These are phyloP conservation scores for Bradypodion pumilum DNA, from an alignment of 2,797 vertebrate species.

Conservation along the genomic window DNA sequence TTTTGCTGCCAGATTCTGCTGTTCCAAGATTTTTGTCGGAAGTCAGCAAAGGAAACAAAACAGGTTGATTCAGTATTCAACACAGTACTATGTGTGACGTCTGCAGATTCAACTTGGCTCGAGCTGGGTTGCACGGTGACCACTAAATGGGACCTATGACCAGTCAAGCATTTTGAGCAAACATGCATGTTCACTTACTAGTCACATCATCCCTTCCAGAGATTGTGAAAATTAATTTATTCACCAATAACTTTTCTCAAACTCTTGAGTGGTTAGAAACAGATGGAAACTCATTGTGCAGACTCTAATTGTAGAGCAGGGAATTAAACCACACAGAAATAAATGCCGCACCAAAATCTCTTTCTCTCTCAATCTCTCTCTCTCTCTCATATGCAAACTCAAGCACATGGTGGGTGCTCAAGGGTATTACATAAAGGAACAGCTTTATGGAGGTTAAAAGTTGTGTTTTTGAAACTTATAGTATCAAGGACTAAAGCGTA, in stretches of 20 bases:
- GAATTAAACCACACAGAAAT: not conserved
- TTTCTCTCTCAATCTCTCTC: too few relatives aligned
- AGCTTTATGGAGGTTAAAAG: too few relatives aligned
- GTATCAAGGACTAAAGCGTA: too few relatives aligned
- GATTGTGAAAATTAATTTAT: not conserved
- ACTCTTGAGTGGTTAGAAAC: constrained; percentile 21
- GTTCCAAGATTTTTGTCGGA: constrained; percentile 36
- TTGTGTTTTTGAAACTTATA: too few relatives aligned
- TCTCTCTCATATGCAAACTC: not conserved
- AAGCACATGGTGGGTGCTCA: too few relatives aligned
- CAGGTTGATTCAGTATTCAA: constrained; percentile 53
- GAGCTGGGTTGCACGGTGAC: constrained; percentile 45
- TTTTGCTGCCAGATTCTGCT: constrained; percentile 42
- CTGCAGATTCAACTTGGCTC: constrained; percentile 24
- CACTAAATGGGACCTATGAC: not conserved
- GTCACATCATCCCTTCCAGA: not conserved
- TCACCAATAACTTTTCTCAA: not conserved
- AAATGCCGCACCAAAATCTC: not conserved
- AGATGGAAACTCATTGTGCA: constrained; percentile 2
- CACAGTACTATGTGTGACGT: constrained; percentile 47
- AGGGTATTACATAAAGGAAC: too few relatives aligned
- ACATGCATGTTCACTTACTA: not conserved
- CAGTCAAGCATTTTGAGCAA: not conserved
- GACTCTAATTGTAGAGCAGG: not conserved
- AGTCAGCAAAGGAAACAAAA: constrained; percentile 35